Evolutionary conservation across 2,113 vertebrate species (phyloP).

Genomic region (Varanus salvator): DNA sequence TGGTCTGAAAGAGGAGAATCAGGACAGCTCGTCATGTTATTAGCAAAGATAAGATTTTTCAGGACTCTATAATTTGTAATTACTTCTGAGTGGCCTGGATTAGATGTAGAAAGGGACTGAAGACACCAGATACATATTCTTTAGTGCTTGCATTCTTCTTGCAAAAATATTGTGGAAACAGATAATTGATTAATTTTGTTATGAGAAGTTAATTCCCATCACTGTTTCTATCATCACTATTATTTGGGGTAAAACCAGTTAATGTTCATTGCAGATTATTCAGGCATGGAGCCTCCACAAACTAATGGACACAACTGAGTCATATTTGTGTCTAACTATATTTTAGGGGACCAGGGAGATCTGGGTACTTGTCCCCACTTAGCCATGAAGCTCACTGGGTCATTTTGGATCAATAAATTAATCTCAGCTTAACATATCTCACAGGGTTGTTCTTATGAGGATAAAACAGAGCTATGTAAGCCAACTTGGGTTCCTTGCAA

Average conservation of each 20-base stretch:
- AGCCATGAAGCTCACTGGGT: too few species aligned
- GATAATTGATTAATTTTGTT: constrained; percentile 44
- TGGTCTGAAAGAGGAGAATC: not conserved
- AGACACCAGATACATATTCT: constrained; percentile 15
- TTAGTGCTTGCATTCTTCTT: constrained; percentile 23
- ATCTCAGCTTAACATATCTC: too few species aligned
- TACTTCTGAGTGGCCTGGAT: constrained; percentile 35
- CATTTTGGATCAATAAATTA: too few species aligned
- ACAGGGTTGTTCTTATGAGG: too few species aligned
- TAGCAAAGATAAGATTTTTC: not conserved
- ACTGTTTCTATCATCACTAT: constrained; percentile 10
- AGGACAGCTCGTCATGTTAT: not conserved
- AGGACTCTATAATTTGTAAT: not conserved
- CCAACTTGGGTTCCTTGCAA: too few species aligned
- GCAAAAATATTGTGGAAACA: not conserved
- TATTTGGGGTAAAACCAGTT: not conserved
- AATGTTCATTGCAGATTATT: not conserved
- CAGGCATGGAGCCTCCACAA: too few species aligned
- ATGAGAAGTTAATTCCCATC: constrained; percentile 29
- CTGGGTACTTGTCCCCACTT: too few species aligned
- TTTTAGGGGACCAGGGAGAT: too few species aligned
- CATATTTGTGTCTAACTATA: too few species aligned
- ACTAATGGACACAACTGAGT: not conserved
- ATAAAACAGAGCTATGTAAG: too few species aligned
- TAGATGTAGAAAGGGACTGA: constrained; percentile 12